phyloP scores from a whole-genome alignment of 2,113 vertebrate species.

The Uria aalge region DNA sequence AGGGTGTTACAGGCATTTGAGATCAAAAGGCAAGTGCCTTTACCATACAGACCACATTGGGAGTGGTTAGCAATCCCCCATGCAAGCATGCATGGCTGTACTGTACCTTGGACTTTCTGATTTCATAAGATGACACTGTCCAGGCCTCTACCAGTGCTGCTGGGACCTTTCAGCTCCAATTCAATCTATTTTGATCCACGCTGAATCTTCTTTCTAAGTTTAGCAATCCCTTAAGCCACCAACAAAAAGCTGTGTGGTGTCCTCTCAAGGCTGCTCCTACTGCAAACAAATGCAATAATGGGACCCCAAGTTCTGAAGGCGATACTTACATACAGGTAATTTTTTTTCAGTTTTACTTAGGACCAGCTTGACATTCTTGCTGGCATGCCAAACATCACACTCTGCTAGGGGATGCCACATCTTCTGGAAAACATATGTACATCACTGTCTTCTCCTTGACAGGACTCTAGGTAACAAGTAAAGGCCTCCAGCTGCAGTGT shows the following conservation, averaged over 20 bases:
- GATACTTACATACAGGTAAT: not conserved
- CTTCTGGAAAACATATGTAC: not conserved
- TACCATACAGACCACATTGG: not conserved
- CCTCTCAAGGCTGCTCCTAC: not conserved
- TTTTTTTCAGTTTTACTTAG: not conserved
- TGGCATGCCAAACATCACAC: not conserved
- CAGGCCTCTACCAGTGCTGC: not conserved
- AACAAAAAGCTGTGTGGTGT: not conserved
- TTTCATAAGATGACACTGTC: not conserved
- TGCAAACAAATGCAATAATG: not conserved
- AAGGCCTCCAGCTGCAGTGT: not conserved
- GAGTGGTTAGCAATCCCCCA: not conserved
- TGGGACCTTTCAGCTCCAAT: not conserved
- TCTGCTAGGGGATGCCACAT: not conserved
- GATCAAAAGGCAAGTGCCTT: not conserved
- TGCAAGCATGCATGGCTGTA: accelerated
- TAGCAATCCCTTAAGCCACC: not conserved
- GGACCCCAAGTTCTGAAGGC: not conserved
- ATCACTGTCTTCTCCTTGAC: not conserved
- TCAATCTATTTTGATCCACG: not conserved
- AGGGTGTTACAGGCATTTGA: not conserved
- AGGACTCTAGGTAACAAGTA: not conserved
- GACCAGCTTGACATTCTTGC: not conserved
- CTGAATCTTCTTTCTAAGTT: not conserved
- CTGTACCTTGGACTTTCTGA: not conserved